A percentile compares a stretch with the other conserved stretches of the same genome.
Evolutionary conservation across 1,140 invertebrate genomes (phyloP).

Genomic region (Meloidogyne floridensis): DNA sequence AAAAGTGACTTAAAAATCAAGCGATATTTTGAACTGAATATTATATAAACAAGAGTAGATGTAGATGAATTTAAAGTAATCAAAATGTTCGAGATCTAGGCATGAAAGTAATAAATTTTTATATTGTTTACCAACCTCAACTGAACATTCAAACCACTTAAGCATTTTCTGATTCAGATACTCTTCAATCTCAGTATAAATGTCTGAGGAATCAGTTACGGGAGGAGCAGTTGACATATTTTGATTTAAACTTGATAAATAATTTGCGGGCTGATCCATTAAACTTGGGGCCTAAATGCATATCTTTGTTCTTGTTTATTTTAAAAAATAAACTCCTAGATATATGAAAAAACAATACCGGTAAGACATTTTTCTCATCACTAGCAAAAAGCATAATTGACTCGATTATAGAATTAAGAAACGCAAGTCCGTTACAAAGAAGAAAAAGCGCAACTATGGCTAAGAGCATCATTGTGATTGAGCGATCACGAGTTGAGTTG

Average conservation of each 20-base stretch:
- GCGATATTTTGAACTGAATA: conserved; percentile 59
- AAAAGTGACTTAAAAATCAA: conserved; percentile 57
- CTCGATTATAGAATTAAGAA: conserved; percentile 64
- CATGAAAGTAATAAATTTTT: background rate
- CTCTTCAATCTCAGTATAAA: conserved; percentile 6
- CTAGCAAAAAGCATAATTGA: conserved; percentile 45
- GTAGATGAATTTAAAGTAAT: conserved; percentile 63
- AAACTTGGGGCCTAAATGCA: conserved; percentile 17
- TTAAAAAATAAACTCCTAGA: background rate
- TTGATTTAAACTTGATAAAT: background rate
- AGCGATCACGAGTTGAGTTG: conserved; percentile 58
- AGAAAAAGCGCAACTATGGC: conserved; percentile 64
- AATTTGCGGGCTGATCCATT: background rate
- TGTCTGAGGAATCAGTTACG: background rate
- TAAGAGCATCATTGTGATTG: conserved; percentile 62
- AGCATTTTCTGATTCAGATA: conserved; percentile 28
- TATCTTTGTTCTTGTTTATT: background rate
- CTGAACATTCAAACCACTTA: conserved; percentile 38
- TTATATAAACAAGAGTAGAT: conserved; percentile 61
- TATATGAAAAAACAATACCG: background rate
- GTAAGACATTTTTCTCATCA: conserved; percentile 4
- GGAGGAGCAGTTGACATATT: background rate
- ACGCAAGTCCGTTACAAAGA: conserved; percentile 62
- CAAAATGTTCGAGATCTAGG: conserved; percentile 57
- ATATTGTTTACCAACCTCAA: conserved; percentile 20